phyloP scores from a whole-genome alignment of 2,888 invertebrate genomes.

The Hofmannophila pseudospretella region DNA sequence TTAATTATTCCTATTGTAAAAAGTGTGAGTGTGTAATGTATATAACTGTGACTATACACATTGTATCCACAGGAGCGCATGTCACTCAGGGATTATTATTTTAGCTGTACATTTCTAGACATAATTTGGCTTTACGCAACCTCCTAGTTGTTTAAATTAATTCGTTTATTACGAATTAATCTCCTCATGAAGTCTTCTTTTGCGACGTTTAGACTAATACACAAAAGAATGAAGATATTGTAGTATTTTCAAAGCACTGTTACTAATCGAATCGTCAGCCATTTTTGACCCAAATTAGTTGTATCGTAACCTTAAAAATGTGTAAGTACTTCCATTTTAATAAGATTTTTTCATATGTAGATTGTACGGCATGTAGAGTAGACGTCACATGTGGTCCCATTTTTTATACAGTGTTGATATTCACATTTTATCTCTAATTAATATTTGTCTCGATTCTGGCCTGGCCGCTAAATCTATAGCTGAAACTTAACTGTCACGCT shows the following conservation, averaged over 20 bases:
- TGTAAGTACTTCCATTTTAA: conserved; percentile 76
- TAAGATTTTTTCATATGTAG: conserved; percentile 71
- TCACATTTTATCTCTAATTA: conserved; percentile 41
- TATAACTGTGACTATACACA: conserved; percentile 59
- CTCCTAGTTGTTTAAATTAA: conserved; percentile 26
- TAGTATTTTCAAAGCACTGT: conserved; percentile 60
- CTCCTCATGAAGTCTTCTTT: conserved; percentile 60
- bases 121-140: conserved; percentile 1
- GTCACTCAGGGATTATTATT: conserved; percentile 37
- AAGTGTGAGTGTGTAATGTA: conserved; percentile 73
- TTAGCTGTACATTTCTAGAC: conserved; percentile 41
- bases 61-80: conserved; percentile 42
- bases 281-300: conserved; percentile 71
- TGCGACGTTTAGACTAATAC: conserved; percentile 57
- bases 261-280: conserved; percentile 64
- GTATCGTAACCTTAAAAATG: conserved; percentile 52
- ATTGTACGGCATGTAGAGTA: conserved; percentile 58
- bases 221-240: conserved; percentile 47
- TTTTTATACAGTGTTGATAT: conserved; percentile 49
- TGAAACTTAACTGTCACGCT: too few relatives aligned
- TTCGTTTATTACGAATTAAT: conserved; percentile 43
- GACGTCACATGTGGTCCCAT: conserved; percentile 55
- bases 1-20: conserved; percentile 74
- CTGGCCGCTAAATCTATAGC: too few relatives aligned
- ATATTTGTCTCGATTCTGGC: too few relatives aligned